phyloP scores from a whole-genome alignment of 2,797 vertebrate genomes.

The Crotalus adamanteus region DNA sequence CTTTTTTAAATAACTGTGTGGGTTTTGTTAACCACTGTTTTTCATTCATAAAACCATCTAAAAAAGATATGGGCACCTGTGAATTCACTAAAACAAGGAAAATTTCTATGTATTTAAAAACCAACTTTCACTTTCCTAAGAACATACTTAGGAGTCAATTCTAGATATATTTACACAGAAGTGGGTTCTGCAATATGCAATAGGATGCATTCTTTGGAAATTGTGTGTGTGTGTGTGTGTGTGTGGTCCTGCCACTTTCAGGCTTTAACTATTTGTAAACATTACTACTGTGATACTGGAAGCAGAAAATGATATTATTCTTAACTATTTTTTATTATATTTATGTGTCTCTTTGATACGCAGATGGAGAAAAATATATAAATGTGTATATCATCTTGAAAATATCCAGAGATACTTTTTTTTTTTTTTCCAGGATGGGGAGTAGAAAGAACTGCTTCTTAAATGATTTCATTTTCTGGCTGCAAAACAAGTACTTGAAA shows the following conservation, averaged over 20 bases:
- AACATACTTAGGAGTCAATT: not conserved
- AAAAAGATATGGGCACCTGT: not conserved
- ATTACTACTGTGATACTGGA: not conserved
- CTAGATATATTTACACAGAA: not conserved
- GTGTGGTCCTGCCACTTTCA: not conserved
- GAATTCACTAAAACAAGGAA: not conserved
- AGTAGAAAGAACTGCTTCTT: not conserved
- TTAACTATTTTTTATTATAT: not conserved
- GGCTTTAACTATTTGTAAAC: not conserved
- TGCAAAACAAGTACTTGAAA: not conserved
- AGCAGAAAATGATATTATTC: not conserved
- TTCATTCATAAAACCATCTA: slow-evolving; percentile 9
- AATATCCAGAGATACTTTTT: not conserved
- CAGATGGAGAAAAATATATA: not conserved
- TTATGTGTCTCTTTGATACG: not conserved
- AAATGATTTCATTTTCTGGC: not conserved
- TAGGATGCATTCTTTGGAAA: not conserved
- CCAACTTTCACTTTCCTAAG: not conserved
- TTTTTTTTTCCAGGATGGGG: not conserved
- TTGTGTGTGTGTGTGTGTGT: too few relatives aligned
- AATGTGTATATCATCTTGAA: not conserved
- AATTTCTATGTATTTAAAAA: not conserved
- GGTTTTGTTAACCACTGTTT: not conserved
- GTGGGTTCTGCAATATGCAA: not conserved
- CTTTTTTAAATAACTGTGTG: slow-evolving; percentile 23